phyloP scores from a whole-genome alignment of 2,888 invertebrate genomes.

The Catotricha subobsoleta region DNA sequence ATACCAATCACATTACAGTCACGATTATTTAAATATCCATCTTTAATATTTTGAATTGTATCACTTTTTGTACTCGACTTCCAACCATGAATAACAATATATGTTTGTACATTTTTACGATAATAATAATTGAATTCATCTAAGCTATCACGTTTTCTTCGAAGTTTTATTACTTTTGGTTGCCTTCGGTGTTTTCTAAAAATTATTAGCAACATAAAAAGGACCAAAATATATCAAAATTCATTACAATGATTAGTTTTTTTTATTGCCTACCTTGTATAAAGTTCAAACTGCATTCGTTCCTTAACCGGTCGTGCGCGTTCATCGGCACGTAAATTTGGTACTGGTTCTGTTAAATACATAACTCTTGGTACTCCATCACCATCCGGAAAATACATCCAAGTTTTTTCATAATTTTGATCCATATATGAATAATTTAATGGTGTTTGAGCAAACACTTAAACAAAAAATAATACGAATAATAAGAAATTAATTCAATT shows the following conservation, averaged over 20 bases:
- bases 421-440: conserved; percentile 13
- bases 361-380: conserved; percentile 25
- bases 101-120: conserved; percentile 2
- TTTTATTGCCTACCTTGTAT: conserved; percentile 17
- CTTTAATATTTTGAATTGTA: conserved; percentile 25
- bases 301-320: conserved; percentile 17
- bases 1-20: conserved; percentile 11
- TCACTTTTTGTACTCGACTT: conserved; percentile 26
- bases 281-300: conserved; percentile 22
- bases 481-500: too few species aligned
- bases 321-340: conserved; percentile 16
- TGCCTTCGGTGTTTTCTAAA: too few species aligned
- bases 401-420: conserved; percentile 27
- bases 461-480: too few species aligned
- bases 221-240: neutral
- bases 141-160: neutral
- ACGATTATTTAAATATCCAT: conserved; percentile 21
- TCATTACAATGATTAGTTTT: neutral
- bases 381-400: conserved; percentile 30
- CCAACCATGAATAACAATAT: conserved; percentile 11
- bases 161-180: conserved; percentile 3
- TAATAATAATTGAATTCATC: conserved; percentile 1
- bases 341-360: conserved; percentile 22
- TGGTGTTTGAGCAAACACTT: too few species aligned
- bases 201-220: too few species aligned